These are phyloP conservation scores for Metalampra italica DNA, from an alignment of 2,888 invertebrate species.

Conservation along the genomic window DNA sequence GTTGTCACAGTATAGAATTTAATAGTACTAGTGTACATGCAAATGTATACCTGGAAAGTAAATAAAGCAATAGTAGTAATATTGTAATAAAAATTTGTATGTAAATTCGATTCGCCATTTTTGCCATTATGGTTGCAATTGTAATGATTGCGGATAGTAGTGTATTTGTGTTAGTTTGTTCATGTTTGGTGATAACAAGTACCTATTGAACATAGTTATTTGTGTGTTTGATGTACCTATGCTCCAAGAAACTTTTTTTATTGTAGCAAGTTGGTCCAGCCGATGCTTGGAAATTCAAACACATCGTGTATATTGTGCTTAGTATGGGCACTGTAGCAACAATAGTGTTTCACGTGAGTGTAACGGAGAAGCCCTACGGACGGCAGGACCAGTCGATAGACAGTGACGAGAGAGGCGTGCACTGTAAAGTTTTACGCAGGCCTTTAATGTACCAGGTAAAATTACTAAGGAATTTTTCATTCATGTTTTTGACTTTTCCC, in stretches of 20 bases:
- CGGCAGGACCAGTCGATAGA: slow-evolving; percentile 35
- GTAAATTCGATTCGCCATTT: too few species aligned
- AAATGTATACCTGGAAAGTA: too few species aligned
- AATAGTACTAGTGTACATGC: too few species aligned
- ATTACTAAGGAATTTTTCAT: background rate
- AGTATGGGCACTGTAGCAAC: slow-evolving; percentile 81
- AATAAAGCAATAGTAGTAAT: too few species aligned
- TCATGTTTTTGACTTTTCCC: background rate
- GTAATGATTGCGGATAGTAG: too few species aligned
- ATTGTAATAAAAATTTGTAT: too few species aligned
- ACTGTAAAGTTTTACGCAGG: slow-evolving; percentile 52
- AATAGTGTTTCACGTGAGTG: slow-evolving; percentile 84
- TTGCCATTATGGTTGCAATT: too few species aligned
- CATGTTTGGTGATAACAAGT: too few species aligned
- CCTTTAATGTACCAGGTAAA: slow-evolving; percentile 62
- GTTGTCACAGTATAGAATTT: too few species aligned
- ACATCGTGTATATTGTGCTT: slow-evolving; percentile 84
- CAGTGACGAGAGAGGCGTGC: slow-evolving; percentile 36
- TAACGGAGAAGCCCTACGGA: slow-evolving; percentile 76
- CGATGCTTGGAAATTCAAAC: slow-evolving; percentile 83
- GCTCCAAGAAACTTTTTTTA: slow-evolving; percentile 4
- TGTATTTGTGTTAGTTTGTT: too few species aligned
- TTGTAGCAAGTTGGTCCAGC: slow-evolving; percentile 80
- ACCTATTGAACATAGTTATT: too few species aligned
- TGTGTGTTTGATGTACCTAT: too few species aligned